Percentiles rank a stretch among this genome's conserved stretches.
Evolutionary conservation across 2,797 vertebrate species (phyloP).

Genomic region (Rhabdomys pumilio): DNA sequence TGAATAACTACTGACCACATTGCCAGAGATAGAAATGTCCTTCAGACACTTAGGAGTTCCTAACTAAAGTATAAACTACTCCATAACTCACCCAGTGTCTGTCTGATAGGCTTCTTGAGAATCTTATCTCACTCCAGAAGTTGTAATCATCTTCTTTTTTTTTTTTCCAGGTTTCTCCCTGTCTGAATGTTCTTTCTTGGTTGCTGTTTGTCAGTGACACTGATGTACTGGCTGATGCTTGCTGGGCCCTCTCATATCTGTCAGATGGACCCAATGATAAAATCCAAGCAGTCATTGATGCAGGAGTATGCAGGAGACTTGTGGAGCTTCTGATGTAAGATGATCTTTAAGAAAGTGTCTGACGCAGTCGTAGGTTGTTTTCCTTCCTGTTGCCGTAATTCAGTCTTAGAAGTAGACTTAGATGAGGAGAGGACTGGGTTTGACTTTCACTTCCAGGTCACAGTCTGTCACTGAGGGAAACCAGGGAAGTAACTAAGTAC

Average conservation of each 20-base stretch:
- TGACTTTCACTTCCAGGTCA: neutral
- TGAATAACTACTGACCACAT: neutral
- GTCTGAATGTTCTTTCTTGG: conserved; percentile 97
- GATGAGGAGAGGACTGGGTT: neutral
- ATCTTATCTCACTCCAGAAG: conserved; percentile 43
- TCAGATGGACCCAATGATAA: conserved; percentile 99
- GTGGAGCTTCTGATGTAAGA: conserved; percentile 97
- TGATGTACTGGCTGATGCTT: conserved; percentile 97
- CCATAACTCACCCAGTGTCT: neutral
- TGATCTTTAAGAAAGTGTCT: conserved; percentile 60
- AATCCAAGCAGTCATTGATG: conserved; percentile 99
- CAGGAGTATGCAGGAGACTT: conserved; percentile 97
- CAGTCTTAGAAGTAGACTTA: neutral
- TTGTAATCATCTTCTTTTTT: conserved; percentile 64
- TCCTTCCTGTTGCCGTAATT: neutral
- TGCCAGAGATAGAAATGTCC: conserved; percentile 5
- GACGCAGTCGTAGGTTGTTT: neutral
- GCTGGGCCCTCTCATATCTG: conserved; percentile 98
- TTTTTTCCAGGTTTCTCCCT: conserved; percentile 91
- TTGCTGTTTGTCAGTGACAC: conserved; percentile 98
- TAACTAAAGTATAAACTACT: conserved; percentile 11
- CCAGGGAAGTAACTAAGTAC: neutral
- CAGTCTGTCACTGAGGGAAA: neutral
- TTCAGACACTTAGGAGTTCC: neutral
- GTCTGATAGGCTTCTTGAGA: conserved; percentile 30